Conservation (phyloP, 92 coral and sea anemone species). For the Parazoanthus atlanticus region DNA sequence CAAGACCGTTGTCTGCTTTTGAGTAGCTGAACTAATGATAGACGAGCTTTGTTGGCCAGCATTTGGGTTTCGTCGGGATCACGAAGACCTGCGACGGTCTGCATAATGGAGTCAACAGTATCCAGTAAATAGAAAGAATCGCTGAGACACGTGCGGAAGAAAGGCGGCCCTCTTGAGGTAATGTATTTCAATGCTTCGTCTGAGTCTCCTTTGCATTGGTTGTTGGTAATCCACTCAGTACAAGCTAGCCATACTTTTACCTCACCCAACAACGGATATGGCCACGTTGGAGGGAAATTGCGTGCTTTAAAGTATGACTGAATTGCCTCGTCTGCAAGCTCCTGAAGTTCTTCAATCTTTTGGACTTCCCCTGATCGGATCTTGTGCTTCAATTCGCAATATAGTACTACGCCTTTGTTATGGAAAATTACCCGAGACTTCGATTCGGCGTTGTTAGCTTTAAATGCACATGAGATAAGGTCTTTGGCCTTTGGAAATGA, state of each 20-base stretch:
- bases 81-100: conserved; percentile 43
- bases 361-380: no score
- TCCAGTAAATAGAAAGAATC: conserved; percentile 72
- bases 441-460: no score
- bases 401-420: no score
- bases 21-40: conserved; percentile 52
- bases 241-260: conserved; percentile 79
- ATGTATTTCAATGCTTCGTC: conserved; percentile 59
- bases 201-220: conserved; percentile 54
- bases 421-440: no score
- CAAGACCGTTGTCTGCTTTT: not conserved
- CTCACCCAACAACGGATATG: conserved; percentile 73
- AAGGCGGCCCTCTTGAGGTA: conserved; percentile 54
- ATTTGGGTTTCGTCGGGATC: conserved; percentile 69
- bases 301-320: no score
- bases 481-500: no score
- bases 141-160: conserved; percentile 71
- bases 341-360: no score
- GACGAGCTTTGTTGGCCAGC: conserved; percentile 50
- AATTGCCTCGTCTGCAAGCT: no score
- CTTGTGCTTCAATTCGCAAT: no score
- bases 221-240: conserved; percentile 69
- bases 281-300: no score
- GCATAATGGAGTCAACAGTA: conserved; percentile 60
- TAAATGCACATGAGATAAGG: no score